phyloP scores from a whole-genome alignment of 2,797 vertebrate species.

The Muscicapa striata region DNA sequence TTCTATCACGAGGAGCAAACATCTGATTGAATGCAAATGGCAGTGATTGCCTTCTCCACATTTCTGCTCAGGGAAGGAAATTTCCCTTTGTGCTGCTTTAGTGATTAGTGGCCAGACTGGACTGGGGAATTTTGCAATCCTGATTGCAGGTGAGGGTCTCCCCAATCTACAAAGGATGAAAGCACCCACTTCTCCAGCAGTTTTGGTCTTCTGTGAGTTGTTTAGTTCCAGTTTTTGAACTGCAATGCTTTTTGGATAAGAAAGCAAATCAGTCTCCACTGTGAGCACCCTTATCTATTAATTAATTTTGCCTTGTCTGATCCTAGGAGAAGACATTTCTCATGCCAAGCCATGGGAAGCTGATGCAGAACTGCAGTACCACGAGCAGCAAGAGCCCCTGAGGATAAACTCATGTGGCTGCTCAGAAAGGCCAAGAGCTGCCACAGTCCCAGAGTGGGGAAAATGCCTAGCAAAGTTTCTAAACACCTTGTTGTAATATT shows the following conservation, averaged over 20 bases:
- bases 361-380: neutral
- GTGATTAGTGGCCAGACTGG: neutral
- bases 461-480: neutral
- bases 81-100: neutral
- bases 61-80: neutral
- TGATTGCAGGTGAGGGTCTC: neutral
- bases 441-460: neutral
- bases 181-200: neutral
- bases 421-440: neutral
- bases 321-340: neutral
- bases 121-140: neutral
- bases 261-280: neutral
- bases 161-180: neutral
- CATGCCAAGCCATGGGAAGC: neutral
- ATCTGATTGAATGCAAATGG: conserved; percentile 10
- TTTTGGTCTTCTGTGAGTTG: neutral
- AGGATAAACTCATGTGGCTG: fast-evolving
- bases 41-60: neutral
- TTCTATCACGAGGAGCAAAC: neutral
- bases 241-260: neutral
- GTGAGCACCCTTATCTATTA: conserved; percentile 43
- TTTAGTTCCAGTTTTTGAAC: neutral
- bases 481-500: neutral
- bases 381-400: fast-evolving
- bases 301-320: conserved; percentile 33